These are phyloP conservation scores for Corapipo altera DNA, from an alignment of 2,113 vertebrate genomes.

Conservation along the genomic window DNA sequence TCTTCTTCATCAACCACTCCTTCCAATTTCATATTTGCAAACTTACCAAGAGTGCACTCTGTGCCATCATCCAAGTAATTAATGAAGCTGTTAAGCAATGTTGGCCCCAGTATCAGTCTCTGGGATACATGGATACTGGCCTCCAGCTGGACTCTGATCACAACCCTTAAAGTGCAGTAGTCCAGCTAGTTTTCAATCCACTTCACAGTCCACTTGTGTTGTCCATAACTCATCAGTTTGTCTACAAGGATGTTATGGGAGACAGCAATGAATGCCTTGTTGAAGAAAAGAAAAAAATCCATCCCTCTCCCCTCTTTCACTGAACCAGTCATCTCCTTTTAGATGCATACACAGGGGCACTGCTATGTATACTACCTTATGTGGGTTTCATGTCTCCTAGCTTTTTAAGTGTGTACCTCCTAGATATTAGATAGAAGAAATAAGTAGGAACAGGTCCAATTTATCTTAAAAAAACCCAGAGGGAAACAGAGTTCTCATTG, in stretches of 20 bases:
- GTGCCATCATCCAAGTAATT: not conserved
- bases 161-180: not conserved
- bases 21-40: not conserved
- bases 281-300: not conserved
- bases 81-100: not conserved
- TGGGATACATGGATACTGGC: not conserved
- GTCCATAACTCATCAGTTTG: not conserved
- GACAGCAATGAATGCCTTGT: not conserved
- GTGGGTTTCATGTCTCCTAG: not conserved
- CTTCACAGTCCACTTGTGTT: not conserved
- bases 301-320: not conserved
- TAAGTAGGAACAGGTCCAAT: not conserved
- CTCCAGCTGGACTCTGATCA: not conserved
- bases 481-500: not conserved
- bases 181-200: not conserved
- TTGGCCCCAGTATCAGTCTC: not conserved
- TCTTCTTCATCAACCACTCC: not conserved
- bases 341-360: not conserved
- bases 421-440: not conserved
- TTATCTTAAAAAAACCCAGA: not conserved
- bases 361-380: not conserved
- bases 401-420: not conserved
- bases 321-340: not conserved
- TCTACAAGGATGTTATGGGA: not conserved
- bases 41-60: fast-evolving